phyloP scores from a whole-genome alignment of 2,113 vertebrate species.

The Clarias macrocephalus region DNA sequence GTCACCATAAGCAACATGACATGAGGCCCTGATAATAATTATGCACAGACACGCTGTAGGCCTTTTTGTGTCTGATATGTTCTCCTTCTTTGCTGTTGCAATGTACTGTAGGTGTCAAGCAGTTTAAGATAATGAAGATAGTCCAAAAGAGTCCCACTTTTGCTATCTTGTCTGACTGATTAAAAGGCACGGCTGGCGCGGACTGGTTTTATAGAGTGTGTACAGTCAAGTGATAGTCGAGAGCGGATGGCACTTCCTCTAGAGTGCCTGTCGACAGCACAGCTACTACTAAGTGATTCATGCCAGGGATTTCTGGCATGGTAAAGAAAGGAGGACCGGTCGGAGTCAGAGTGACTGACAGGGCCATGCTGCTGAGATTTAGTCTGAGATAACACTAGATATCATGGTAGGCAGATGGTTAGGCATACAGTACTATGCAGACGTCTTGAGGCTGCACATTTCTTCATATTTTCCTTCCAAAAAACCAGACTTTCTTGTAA shows the following conservation, averaged over 20 bases:
- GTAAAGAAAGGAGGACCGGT: conserved; percentile 11
- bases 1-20: neutral
- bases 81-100: neutral
- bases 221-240: conserved; percentile 59
- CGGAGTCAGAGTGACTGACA: conserved; percentile 25
- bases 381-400: neutral
- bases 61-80: neutral
- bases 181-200: conserved; percentile 49
- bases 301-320: conserved; percentile 26
- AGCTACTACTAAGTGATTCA: conserved; percentile 17
- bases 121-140: neutral
- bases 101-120: neutral
- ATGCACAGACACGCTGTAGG: neutral
- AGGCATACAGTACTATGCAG: neutral
- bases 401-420: neutral
- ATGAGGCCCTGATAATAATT: neutral
- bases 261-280: conserved; percentile 55
- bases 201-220: conserved; percentile 67
- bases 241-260: conserved; percentile 40
- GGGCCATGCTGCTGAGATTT: neutral
- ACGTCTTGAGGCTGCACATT: too few species aligned
- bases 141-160: conserved; percentile 2
- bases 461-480: too few species aligned
- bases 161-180: conserved; percentile 46
- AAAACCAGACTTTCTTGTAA: too few species aligned